Conservation (phyloP, 2,888 invertebrate genomes). For the Dryomyza anilis region DNA sequence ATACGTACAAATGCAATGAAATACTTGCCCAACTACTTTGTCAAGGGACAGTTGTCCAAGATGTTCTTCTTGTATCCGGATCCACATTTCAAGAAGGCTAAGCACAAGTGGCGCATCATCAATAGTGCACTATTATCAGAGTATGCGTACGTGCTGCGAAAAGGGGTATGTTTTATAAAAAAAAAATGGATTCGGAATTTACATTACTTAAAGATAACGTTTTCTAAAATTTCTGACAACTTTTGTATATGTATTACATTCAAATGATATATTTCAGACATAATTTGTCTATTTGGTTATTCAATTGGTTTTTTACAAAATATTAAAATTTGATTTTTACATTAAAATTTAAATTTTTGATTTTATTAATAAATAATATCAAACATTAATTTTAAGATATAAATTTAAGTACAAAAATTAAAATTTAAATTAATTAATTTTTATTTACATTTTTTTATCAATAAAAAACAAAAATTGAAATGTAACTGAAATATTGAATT, state of each 20-base stretch:
- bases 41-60: constrained; percentile 91
- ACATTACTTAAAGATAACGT: no score
- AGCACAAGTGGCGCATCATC: constrained; percentile 99
- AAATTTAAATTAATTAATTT: no score
- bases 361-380: not conserved
- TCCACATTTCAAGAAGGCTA: constrained; percentile 98
- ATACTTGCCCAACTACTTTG: constrained; percentile 96
- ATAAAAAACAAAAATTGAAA: no score
- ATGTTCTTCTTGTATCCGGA: constrained; percentile 99
- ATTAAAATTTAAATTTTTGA: not conserved
- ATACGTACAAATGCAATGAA: constrained; percentile 98
- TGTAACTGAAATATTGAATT: not conserved
- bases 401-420: no score
- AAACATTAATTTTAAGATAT: no score
- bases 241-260: not conserved
- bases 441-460: no score
- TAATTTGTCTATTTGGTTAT: not conserved
- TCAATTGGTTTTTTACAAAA: no score
- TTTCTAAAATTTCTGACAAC: no score
- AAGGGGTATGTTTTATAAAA: constrained; percentile 71
- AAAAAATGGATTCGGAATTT: no score
- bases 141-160: constrained; percentile 91
- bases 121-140: constrained; percentile 91
- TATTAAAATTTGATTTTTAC: no score
- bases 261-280: not conserved